Base-by-base conservation (phyloP, 2,113 vertebrate species). In the Nettapus auritus region DNA sequence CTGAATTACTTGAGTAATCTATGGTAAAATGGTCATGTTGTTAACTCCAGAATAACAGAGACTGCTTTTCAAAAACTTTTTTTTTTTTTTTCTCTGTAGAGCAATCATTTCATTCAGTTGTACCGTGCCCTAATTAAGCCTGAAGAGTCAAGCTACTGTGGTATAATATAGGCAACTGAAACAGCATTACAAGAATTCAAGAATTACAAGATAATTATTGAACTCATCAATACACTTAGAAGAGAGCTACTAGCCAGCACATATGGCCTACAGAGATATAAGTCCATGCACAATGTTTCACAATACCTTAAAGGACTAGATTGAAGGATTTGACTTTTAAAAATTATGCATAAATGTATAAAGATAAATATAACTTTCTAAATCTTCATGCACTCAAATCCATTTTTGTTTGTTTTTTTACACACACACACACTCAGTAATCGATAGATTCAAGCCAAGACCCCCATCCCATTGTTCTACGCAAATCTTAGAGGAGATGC, bases 1-100 rank as follows among this genome's bases (percentile, higher is more conserved):
- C 92, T 96, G 93, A 95, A 93, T 96, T 95, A 90, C 90, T 96
- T 95, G 84, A 94, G 67, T 93, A 92, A 93, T 94, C 88, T 92
- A 66, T 86, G 69, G 50, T 88, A 84, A 96, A 95, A 96, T 20
- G 53, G 52, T 82, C 82, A 69, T 89, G 79, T 84, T 80, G 83
- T 90, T 93, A 94, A 96, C 82, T 75, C 86, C 64, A 94, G 75
- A 93, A 88, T 79, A 94, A 90, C 86, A 89, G 60, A 52, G 56
- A 79, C 63, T 55, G 78, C 44, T 94, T 95, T 94, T 89, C 82
- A 62, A 88, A 95, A 94, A 76, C 91, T 93, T 85, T 36, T 55
- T 85, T 93, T 93, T 92, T 94, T 46, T 46, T 46, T 46, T 21
- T 16, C 46, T 68, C 79, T 80, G 59, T 57, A 82, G 55, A 91